Evolutionary conservation across 2,888 invertebrate genomes (phyloP).

Genomic region (Cheilosia vulpina): DNA sequence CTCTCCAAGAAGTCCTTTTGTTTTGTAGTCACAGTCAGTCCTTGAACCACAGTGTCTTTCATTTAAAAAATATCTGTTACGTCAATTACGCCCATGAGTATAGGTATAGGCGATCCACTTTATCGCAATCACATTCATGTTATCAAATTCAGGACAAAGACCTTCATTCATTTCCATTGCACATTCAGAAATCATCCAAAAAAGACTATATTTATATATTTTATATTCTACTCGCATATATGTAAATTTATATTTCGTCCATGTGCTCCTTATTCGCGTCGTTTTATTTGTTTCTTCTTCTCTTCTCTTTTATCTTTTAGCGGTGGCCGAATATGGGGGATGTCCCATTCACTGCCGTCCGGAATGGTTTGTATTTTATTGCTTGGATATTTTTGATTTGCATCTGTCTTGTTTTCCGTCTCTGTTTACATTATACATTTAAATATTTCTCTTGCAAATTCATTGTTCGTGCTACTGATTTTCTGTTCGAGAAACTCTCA

Average conservation of each 20-base stretch:
- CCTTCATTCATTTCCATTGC: constrained; percentile 16
- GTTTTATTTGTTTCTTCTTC: constrained; percentile 15
- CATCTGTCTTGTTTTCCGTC: constrained; percentile 58
- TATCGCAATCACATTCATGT: neutral
- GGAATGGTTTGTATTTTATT: constrained; percentile 83
- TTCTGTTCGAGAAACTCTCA: constrained; percentile 28
- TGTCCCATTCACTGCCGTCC: constrained; percentile 84
- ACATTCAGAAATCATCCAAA: constrained; percentile 4
- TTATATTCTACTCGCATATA: neutral
- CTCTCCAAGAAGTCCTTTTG: neutral
- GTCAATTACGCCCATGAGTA: neutral
- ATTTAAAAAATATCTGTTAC: neutral
- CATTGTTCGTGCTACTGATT: constrained; percentile 64
- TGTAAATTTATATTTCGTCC: constrained; percentile 5
- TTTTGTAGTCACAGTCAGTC: neutral
- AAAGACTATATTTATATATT: neutral
- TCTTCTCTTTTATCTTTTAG: constrained; percentile 77
- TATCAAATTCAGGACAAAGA: neutral
- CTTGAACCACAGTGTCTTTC: neutral
- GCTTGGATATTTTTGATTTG: constrained; percentile 63
- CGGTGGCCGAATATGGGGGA: constrained; percentile 84
- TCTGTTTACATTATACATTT: constrained; percentile 24
- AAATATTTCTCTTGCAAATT: constrained; percentile 34
- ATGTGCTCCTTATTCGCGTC: constrained; percentile 1
- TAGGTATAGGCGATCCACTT: neutral